Evolutionary conservation across 2,113 vertebrate genomes (phyloP).

Genomic region (Indri indri): DNA sequence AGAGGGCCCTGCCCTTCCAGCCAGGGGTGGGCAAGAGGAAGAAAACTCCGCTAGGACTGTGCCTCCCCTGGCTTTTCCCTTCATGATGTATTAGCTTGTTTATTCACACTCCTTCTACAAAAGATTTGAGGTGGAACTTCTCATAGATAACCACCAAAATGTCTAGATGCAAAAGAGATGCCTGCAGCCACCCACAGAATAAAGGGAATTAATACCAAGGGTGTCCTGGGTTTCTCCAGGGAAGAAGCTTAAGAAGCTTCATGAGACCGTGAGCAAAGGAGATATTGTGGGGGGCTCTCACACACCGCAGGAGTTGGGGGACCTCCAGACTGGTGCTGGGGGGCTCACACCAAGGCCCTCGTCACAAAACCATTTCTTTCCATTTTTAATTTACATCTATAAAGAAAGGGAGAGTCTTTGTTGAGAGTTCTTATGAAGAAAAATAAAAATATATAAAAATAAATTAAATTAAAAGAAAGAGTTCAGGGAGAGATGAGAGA

Average conservation of each 20-base stretch:
- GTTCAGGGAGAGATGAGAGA: neutral
- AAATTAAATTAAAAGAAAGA: no score
- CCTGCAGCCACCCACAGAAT: neutral
- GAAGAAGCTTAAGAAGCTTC: neutral
- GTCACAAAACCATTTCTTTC: neutral
- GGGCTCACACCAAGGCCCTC: no score
- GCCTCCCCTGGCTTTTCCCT: neutral
- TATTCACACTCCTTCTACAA: neutral
- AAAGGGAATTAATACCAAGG: neutral
- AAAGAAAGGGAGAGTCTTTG: neutral
- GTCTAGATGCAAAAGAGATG: neutral
- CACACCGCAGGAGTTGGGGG: neutral
- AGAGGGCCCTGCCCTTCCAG: neutral
- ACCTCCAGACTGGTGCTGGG: neutral
- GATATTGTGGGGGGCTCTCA: neutral
- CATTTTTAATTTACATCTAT: neutral
- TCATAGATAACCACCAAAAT: neutral
- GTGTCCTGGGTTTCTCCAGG: neutral
- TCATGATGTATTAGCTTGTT: neutral
- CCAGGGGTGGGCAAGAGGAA: fast-evolving
- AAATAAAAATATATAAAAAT: no score
- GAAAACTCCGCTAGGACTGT: neutral
- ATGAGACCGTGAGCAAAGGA: neutral
- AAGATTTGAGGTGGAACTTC: neutral
- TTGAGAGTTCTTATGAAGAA: neutral